Base-by-base conservation (phyloP, 1,140 invertebrate genomes). In the Limonius californicus region DNA sequence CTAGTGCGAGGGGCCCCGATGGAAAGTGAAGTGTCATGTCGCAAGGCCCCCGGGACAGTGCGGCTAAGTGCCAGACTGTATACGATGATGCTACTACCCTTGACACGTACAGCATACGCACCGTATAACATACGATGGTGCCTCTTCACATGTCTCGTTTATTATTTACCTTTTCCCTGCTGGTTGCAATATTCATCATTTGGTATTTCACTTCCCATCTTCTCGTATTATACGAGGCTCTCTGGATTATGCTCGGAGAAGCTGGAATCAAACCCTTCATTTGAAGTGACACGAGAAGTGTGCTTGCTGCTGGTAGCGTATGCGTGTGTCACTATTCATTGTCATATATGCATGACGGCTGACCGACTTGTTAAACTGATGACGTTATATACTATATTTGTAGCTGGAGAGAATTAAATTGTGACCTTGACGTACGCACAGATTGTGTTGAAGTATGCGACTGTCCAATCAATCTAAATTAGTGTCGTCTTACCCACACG, bases 1-100 rank as follows among this genome's bases (percentile, higher is more conserved):
- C 15, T 50, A 18, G 45, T 3, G 45, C 45, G 45, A 50, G 45
- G 45, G 45, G 15, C 7, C 16, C 35, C 45, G 45, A 50, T 47
- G 59, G 43, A 61, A 61, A 61, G 59, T 61, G 59, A 54, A 61
- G 59, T 61, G 59, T 61, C 59, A 50, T 61, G 59, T 61, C 59
- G 59, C 59, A 35, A 42, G 47, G 53, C 47, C 53, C 59, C 30
- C 15, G 59, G 59, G 59, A 61, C 53, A 18, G 27, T 42, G 19
- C 59, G 45, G 45, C 45, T 50, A 50, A 50, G 45, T 50, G 45
- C 45, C 45, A 50, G 16, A 50, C 45, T 50, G 3, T 50, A 21
- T 50, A 21, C 45, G 45, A 50, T 50, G 45, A 39, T 39, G 35
- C 35, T 39, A 32, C 16, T n/a, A 50, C 45, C 45, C 45, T 50